These are phyloP conservation scores for Callyntrura guangdongensis DNA, from an alignment of 2,888 invertebrate genomes.

Conservation along the genomic window DNA sequence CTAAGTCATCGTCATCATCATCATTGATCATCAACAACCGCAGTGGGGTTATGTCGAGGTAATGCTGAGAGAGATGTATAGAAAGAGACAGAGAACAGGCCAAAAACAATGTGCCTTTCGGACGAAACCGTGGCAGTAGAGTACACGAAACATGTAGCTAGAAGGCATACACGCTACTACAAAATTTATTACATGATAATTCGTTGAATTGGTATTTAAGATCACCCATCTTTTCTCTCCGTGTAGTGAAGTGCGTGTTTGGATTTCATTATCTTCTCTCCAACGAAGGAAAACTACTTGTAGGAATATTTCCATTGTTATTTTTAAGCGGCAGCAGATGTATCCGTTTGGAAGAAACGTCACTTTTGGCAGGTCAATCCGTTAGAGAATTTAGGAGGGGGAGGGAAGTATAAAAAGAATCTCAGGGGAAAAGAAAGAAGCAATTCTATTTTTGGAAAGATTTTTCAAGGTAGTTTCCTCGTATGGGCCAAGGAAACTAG, in stretches of 20 bases:
- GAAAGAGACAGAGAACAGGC: neutral
- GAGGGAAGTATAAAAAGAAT: no score
- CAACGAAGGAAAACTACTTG: neutral
- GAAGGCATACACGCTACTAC: no score
- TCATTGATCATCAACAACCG: neutral
- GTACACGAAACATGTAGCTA: neutral
- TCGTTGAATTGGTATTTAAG: constrained; percentile 6
- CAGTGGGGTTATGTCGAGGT: no score
- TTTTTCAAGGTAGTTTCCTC: no score
- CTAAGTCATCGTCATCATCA: constrained; percentile 18
- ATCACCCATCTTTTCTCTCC: constrained; percentile 34
- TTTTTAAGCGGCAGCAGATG: neutral
- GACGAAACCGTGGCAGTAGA: constrained; percentile 24
- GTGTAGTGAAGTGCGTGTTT: constrained; percentile 23
- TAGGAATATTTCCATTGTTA: neutral
- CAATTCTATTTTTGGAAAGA: no score
- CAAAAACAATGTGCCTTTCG: neutral
- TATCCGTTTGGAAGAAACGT: no score
- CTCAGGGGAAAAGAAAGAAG: no score
- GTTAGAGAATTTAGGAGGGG: no score
- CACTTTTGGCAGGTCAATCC: no score
- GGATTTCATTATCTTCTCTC: constrained; percentile 16
- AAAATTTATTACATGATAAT: no score
- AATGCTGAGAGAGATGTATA: no score
- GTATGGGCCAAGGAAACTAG: no score